Conservation (phyloP, 2,888 invertebrate genomes). For the Eutolmus rufibarbis region DNA sequence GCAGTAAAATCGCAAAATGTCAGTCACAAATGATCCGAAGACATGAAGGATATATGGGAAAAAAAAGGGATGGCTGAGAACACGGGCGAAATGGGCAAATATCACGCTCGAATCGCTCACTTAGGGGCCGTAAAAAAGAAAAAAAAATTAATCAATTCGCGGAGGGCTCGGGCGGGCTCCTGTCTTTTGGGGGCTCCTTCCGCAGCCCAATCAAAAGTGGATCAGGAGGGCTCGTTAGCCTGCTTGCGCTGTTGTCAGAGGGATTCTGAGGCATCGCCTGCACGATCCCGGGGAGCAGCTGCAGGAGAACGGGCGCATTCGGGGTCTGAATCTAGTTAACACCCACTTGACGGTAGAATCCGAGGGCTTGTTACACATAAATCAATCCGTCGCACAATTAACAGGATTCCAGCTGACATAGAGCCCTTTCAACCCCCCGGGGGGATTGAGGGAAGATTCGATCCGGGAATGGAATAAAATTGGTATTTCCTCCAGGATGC, state of each 20-base stretch:
- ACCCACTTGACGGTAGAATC: slow-evolving; percentile 34
- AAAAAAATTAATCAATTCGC: slow-evolving; percentile 19
- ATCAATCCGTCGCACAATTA: slow-evolving; percentile 59
- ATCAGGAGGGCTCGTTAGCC: neutral
- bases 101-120: slow-evolving; percentile 31
- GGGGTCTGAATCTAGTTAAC: neutral
- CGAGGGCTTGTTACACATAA: slow-evolving; percentile 52
- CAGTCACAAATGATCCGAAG: neutral
- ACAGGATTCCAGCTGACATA: slow-evolving; percentile 49
- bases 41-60: slow-evolving; percentile 12
- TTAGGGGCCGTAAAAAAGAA: neutral
- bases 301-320: neutral
- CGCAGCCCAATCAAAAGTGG: neutral
- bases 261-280: neutral
- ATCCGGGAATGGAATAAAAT: neutral
- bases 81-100: slow-evolving; percentile 1
- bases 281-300: neutral
- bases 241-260: neutral
- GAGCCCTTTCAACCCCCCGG: neutral
- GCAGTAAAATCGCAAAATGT: slow-evolving; percentile 20
- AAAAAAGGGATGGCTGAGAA: neutral
- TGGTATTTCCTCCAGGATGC: slow-evolving; percentile 9
- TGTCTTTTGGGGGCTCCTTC: neutral
- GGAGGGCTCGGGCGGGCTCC: neutral
- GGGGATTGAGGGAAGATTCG: neutral